phyloP scores from a whole-genome alignment of 2,797 vertebrate species.

The Chromis chromis region DNA sequence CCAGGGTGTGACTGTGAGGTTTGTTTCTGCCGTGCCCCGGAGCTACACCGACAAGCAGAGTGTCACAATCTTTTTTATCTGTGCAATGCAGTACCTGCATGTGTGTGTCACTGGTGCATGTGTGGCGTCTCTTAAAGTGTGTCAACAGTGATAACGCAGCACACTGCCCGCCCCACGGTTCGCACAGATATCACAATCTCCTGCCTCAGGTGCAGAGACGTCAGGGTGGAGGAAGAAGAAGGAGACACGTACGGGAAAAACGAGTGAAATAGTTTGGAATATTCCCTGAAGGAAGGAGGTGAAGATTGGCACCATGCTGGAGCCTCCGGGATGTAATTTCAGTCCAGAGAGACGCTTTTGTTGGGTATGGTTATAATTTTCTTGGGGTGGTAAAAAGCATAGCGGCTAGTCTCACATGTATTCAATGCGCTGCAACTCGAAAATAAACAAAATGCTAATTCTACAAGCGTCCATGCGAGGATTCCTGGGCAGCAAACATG shows the following conservation, averaged over 20 bases:
- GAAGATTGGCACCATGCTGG: slow-evolving; percentile 49
- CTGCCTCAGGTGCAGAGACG: slow-evolving; percentile 57
- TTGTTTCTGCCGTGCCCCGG: slow-evolving; percentile 49
- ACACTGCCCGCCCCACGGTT: slow-evolving; percentile 51
- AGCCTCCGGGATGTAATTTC: slow-evolving; percentile 54
- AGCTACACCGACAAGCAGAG: slow-evolving; percentile 38
- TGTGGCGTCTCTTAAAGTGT: slow-evolving; percentile 65
- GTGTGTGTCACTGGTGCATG: slow-evolving; percentile 49
- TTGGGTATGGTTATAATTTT: slow-evolving; percentile 41
- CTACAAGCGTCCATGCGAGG: neutral
- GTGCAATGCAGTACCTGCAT: slow-evolving; percentile 52
- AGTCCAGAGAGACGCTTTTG: slow-evolving; percentile 42
- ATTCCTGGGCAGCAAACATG: slow-evolving; percentile 1
- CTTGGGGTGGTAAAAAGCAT: slow-evolving; percentile 23
- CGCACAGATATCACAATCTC: slow-evolving; percentile 66
- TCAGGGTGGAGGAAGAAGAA: slow-evolving; percentile 22
- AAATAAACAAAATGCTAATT: slow-evolving; percentile 44
- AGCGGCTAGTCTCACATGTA: slow-evolving; percentile 14
- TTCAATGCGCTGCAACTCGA: neutral
- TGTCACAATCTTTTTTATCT: slow-evolving; percentile 64
- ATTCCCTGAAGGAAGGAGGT: slow-evolving; percentile 38
- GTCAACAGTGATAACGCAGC: slow-evolving; percentile 68
- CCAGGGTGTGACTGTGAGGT: slow-evolving; percentile 36
- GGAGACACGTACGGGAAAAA: slow-evolving; percentile 15
- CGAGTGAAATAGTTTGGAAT: slow-evolving; percentile 45